Base-by-base conservation (phyloP, 2,113 vertebrate genomes). In the Gallinago jamesoni region DNA sequence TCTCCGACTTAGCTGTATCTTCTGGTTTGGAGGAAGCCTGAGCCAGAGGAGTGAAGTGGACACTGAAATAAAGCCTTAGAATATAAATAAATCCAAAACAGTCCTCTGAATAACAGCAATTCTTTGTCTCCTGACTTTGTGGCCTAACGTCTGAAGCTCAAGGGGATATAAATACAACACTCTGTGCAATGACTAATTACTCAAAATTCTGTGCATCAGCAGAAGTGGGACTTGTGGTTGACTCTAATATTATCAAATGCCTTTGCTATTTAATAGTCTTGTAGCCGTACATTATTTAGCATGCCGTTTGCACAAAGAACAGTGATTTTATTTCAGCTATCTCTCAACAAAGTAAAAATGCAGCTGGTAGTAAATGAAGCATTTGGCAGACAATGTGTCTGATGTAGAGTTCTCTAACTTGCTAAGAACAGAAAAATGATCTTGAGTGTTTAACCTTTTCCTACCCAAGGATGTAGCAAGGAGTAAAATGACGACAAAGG, bases 201-300 rank as follows among this genome's bases (percentile, higher is more conserved):
- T 97, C 94, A 97, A 96, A 97, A 97, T 96, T 98, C 87, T 97
- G 96, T 96, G 96, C 95, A 96, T 98, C 97, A 98, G 98, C 98
- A 98, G 96, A 98, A 98, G 97, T 97, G 96, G 96, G 95, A 97
- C 97, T 98, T 98, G 98, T 97, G 98, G 98, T 97, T 97, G 93
- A 64, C 90, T 96, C 97, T 97, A 95, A 97, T 96, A 97, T 97
- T 97, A 97, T 98, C 96, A 97, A 88, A 98, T 98, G 97, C 97
- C 96, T 98, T 97, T 97, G 96, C 96, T 95, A 85, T 98, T 98
- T 97, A 97, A 97, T 98, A 98, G 98, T 97, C 94, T 93, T 90
- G 84, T 90, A 86, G 93, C 90, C 57, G 83, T 94, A 25, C 89
- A 89, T 96, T 97, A 96, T 81, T 97, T 94, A 97, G 96, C 93